Percentiles rank a stretch among this genome's conserved stretches.
These are phyloP conservation scores for Danio aesculapii DNA, from an alignment of 2,797 vertebrate species.

Conservation along the genomic window DNA sequence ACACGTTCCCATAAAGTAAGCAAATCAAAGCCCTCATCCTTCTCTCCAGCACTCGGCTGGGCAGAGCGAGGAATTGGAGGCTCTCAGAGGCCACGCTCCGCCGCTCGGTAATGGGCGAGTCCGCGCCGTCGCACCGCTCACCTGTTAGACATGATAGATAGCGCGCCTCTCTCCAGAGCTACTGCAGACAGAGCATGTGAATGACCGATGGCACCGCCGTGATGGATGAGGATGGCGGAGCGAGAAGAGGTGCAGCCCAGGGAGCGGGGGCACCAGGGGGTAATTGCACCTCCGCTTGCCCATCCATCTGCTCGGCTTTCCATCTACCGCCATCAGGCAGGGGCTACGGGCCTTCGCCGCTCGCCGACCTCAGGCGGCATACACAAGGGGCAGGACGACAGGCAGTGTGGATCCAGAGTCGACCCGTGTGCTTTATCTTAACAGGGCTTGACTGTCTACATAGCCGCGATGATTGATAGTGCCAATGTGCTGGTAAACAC, in stretches of 20 bases:
- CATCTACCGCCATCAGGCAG: conserved; percentile 50
- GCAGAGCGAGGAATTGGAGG: conserved; percentile 45
- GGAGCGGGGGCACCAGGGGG: conserved; percentile 58
- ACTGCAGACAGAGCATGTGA: conserved; percentile 58
- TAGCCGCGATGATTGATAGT: conserved; percentile 63
- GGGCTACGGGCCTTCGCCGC: conserved; percentile 38
- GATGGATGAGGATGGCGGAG: conserved; percentile 62
- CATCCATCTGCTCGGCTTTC: conserved; percentile 63
- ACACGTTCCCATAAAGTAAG: conserved; percentile 52
- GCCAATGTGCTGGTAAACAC: conserved; percentile 61
- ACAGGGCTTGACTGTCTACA: conserved; percentile 61
- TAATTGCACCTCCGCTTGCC: conserved; percentile 66
- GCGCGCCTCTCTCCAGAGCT: conserved; percentile 40
- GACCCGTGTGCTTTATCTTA: conserved; percentile 66
- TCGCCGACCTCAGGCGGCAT: conserved; percentile 43
- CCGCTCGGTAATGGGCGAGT: conserved; percentile 59
- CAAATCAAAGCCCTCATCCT: conserved; percentile 56
- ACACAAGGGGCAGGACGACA: conserved; percentile 49
- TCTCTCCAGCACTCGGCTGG: conserved; percentile 47
- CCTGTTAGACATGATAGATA: conserved; percentile 67
- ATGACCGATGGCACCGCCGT: conserved; percentile 58
- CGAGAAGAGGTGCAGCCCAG: conserved; percentile 53
- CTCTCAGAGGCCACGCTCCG: conserved; percentile 52
- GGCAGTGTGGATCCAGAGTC: conserved; percentile 51
- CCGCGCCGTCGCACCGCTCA: conserved; percentile 55